Evolutionary conservation across 2,888 invertebrate genomes (phyloP), one percentile per base, ranked within the genome.

Genomic region (Molorchus minor): DNA sequence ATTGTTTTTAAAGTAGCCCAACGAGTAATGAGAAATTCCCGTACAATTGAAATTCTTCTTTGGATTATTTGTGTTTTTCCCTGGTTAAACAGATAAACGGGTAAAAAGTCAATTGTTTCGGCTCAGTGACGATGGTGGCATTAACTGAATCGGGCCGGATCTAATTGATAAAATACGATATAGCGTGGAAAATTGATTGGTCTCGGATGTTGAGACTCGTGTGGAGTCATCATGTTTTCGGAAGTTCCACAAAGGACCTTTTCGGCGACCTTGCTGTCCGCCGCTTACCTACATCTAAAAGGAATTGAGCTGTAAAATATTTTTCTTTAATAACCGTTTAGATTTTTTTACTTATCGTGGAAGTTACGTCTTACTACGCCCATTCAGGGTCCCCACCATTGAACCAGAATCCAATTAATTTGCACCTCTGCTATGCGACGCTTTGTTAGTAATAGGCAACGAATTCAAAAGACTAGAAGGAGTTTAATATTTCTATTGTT

Each of bases 181-280:
- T 40, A 43, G 43, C 56, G 49, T 43, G 35, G 12, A 47, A 49
- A 56, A 56, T 56, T 40, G 56, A 56, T 56, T 30, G 43, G 56
- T 56, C 61, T 57, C 65, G 68, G 69, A 64, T 71, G 68, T 70
- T 71, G 71, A 66, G 63, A 62, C 68, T 69, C 69, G 68, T 70
- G 71, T 70, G 69, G 66, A 71, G 69, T 66, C 65, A 66, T 61
- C 60, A 68, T 70, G 69, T 68, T 69, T 64, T 71, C 69, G 63
- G 60, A 57, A 56, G 56, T 53, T 66, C 56, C 56, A 65, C 62
- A 65, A 65, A 65, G 62, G 61, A 53, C 52, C 33, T 57, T 47
- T 56, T 56, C 57, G 45, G 46, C 59, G 63, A 66, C 63, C 63
- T 63, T 65, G 38, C 33, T 25, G 49, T 38, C 38, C 38, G 59